Base-by-base conservation (phyloP, 2,797 vertebrate species). In the Melanotaenia trifasciata region DNA sequence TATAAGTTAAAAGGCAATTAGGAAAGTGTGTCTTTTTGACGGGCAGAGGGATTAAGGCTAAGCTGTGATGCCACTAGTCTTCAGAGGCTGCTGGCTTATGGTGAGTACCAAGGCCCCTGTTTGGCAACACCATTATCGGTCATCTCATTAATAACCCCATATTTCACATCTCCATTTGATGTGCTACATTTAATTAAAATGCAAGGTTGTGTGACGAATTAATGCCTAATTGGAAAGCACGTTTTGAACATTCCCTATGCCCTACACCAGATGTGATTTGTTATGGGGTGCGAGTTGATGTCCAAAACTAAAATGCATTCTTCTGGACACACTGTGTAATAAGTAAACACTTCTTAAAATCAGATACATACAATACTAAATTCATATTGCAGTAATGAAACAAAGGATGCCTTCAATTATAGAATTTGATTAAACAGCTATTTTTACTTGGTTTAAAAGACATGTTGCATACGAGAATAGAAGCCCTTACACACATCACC, bases 1-100 rank as follows among this genome's bases (percentile, higher is more conserved):
- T 92, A 90, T 91, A 92, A 94, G 69, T 95, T 94, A 92, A 94
- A 91, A 94, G 91, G 92, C 91, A 94, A 95, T 95, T 95, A 95
- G 89, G 77, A 88, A 91, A 94, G 90, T 90, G 84, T 87, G 92
- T 90, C 83, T 86, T 90, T 89, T 88, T 93, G 90, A 93, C 75
- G 84, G 91, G 87, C 90, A 85, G 87, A 85, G 80, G 91, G 93
- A 94, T 95, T 94, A 94, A 87, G 86, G 81, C 88, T 93, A 90
- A 95, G 78, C 91, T 82, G 80, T 62, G 84, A 83, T 85, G 85
- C 89, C 87, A 85, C 84, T 73, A 79, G 87, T 90, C 85, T 86
- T 90, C 47, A 64, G 86, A 79, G 89, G 74, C 78, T 78, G 56
- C 69, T 64, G 85, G 85, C 83, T 89, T 91, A 85, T 69, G 14